phyloP scores from a whole-genome alignment of 1,140 invertebrate species.

The Cydia fagiglandana region DNA sequence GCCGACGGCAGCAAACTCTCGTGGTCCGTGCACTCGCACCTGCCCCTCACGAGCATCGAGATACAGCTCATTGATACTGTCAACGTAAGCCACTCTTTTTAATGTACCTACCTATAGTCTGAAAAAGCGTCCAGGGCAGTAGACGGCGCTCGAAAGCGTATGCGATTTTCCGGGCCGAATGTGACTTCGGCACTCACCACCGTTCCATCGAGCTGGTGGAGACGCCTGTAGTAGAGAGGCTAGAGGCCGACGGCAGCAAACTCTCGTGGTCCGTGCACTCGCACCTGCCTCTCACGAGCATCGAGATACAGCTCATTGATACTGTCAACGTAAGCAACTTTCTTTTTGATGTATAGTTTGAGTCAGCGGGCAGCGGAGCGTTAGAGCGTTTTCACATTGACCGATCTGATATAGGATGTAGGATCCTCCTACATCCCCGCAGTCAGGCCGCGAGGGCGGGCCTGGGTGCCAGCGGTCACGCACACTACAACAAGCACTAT shows the following conservation, averaged over 20 bases:
- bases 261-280: constrained; percentile 57
- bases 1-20: constrained; percentile 52
- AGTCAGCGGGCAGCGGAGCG: too few species aligned
- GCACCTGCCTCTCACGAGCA: constrained; percentile 54
- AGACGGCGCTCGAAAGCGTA: too few species aligned
- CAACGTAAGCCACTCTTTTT: constrained; percentile 36
- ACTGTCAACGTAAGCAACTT: constrained; percentile 39
- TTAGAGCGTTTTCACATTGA: too few species aligned
- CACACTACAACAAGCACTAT: too few species aligned
- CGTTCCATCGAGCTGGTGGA: constrained; percentile 61
- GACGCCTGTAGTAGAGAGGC: constrained; percentile 53
- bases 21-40: constrained; percentile 60
- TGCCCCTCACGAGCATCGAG: constrained; percentile 54
- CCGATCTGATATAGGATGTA: too few species aligned
- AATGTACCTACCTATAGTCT: too few species aligned
- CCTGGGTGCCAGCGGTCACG: too few species aligned
- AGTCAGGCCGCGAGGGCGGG: too few species aligned
- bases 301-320: constrained; percentile 54
- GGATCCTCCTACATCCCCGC: too few species aligned
- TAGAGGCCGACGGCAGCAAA: constrained; percentile 51
- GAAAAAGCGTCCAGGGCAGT: too few species aligned
- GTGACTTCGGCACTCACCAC: constrained; percentile 57
- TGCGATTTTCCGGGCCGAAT: constrained; percentile 63
- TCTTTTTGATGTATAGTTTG: too few species aligned
- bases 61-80: constrained; percentile 48